phyloP scores from a whole-genome alignment of 1,140 invertebrate genomes.

The Neodiprion pinetum region DNA sequence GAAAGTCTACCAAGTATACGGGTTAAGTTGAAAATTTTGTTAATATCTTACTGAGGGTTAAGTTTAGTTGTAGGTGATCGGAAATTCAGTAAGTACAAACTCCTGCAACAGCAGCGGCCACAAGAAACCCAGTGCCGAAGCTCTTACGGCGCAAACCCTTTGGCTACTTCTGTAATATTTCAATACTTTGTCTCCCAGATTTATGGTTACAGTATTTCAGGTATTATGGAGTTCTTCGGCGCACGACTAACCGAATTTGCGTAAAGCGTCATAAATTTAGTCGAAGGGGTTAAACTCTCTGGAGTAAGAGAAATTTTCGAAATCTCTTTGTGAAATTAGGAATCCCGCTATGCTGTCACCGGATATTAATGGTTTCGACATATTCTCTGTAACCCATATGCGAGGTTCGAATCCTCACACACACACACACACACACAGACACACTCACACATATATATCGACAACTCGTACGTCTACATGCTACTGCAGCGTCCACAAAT shows the following conservation, averaged over 20 bases:
- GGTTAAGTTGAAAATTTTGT: neutral
- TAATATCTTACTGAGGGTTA: neutral
- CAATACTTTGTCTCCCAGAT: slow-evolving; percentile 40
- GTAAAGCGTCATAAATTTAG: slow-evolving; percentile 47
- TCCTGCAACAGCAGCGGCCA: neutral
- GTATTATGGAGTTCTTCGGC: neutral
- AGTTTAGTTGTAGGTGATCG: slow-evolving; percentile 7
- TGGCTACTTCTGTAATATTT: slow-evolving; percentile 34
- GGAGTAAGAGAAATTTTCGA: slow-evolving; percentile 34
- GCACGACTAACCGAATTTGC: slow-evolving; percentile 36
- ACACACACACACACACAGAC: neutral
- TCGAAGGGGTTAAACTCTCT: slow-evolving; percentile 9
- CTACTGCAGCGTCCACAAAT: neutral
- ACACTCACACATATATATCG: neutral
- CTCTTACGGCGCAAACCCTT: slow-evolving; percentile 34
- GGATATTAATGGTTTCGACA: neutral
- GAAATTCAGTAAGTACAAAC: slow-evolving; percentile 35
- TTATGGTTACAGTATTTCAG: slow-evolving; percentile 28
- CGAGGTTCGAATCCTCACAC: neutral
- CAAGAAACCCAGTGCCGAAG: slow-evolving; percentile 17
- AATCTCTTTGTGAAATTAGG: neutral
- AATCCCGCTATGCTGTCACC: neutral
- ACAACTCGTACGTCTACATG: neutral
- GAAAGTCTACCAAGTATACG: neutral
- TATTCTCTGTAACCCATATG: neutral